Conservation (phyloP, 2,113 vertebrate species). For the Stegastes partitus region DNA sequence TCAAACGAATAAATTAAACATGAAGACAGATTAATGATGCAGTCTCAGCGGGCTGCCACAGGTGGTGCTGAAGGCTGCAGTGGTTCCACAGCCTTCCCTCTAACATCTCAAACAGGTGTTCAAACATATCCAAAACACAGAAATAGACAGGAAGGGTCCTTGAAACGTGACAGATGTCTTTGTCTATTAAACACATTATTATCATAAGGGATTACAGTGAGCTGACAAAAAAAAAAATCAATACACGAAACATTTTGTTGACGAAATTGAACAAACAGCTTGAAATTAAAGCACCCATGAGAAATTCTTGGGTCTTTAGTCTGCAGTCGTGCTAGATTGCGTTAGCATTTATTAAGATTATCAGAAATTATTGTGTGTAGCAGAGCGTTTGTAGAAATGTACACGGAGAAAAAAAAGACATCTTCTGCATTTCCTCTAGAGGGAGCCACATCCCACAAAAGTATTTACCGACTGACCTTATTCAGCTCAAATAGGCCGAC, state of each 20-base stretch:
- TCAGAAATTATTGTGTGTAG: neutral
- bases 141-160: conserved; percentile 21
- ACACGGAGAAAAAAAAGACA: neutral
- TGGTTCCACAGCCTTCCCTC: neutral
- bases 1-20: conserved; percentile 13
- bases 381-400: neutral
- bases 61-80: conserved; percentile 26
- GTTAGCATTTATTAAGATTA: too few relatives aligned
- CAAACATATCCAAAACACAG: neutral
- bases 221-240: neutral
- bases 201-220: neutral
- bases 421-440: conserved; percentile 57
- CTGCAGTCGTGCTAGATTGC: neutral
- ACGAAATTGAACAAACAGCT: too few relatives aligned
- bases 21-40: neutral
- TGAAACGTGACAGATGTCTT: neutral
- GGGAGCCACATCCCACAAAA: conserved; percentile 65
- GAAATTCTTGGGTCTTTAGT: too few relatives aligned
- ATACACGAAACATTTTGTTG: too few relatives aligned
- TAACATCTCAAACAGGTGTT: conserved; percentile 17
- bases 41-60: conserved; percentile 12
- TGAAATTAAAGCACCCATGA: too few relatives aligned
- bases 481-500: neutral
- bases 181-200: neutral
- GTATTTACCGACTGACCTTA: neutral